A percentile compares a stretch with the other conserved stretches of the same genome.
Conservation (phyloP, 2,113 vertebrate species). For the Ceratotherium simum region DNA sequence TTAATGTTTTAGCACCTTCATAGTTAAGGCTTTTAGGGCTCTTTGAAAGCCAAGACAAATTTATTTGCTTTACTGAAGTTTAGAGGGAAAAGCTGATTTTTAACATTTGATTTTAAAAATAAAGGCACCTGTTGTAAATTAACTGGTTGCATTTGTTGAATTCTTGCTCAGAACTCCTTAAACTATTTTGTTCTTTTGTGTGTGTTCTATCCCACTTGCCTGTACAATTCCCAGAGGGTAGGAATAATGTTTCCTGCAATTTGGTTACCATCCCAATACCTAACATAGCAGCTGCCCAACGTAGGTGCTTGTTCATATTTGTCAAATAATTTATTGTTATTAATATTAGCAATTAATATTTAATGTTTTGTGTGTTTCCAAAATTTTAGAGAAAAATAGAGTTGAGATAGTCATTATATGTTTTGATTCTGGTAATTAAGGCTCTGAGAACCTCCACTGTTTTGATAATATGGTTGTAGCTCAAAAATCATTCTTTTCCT, state of each 20-base stretch:
- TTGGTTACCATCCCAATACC: not conserved
- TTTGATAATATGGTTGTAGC: not conserved
- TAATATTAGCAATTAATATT: conserved; percentile 2
- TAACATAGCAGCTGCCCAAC: not conserved
- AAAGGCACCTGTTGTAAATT: not conserved
- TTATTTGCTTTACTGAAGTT: not conserved
- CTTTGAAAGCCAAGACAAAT: not conserved
- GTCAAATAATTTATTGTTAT: not conserved
- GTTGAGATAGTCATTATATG: not conserved
- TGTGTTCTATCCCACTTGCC: not conserved
- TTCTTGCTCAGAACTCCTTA: not conserved
- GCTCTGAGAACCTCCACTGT: not conserved
- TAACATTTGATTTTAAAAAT: not conserved
- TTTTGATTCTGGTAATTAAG: not conserved
- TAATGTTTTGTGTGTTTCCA: not conserved
- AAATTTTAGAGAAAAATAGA: conserved; percentile 27
- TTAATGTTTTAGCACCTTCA: not conserved
- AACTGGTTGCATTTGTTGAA: not conserved
- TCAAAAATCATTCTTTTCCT: conserved; percentile 8
- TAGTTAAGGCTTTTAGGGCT: not conserved
- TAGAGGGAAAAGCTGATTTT: not conserved
- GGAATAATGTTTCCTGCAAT: not conserved
- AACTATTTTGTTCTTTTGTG: not conserved
- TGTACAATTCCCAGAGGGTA: not conserved
- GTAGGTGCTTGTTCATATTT: not conserved